Conservation (phyloP, 2,888 invertebrate genomes). For the Syritta pipiens region DNA sequence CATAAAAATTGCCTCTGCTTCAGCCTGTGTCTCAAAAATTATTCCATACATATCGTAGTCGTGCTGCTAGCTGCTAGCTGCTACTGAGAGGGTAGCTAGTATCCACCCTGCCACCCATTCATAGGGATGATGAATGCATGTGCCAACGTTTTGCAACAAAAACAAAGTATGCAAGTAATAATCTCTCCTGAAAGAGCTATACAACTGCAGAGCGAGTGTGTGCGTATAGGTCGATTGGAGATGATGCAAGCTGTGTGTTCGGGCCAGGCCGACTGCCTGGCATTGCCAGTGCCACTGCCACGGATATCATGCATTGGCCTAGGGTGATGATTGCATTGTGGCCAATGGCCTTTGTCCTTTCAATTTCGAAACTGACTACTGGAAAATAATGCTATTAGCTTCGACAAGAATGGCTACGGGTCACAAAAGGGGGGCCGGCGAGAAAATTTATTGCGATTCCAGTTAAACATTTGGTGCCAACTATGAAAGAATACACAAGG, state of each 20-base stretch:
- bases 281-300: conserved; percentile 32
- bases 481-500: conserved; percentile 46
- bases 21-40: conserved; percentile 45
- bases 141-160: conserved; percentile 67
- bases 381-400: conserved; percentile 64
- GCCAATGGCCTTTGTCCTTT: conserved; percentile 61
- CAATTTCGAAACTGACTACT: conserved; percentile 60
- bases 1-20: conserved; percentile 56
- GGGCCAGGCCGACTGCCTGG: neutral
- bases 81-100: neutral
- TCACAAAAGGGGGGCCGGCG: neutral
- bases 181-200: conserved; percentile 52
- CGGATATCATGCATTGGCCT: conserved; percentile 56
- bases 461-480: conserved; percentile 38
- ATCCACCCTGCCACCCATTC: neutral
- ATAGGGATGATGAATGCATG: conserved; percentile 59
- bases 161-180: conserved; percentile 64
- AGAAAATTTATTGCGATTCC: conserved; percentile 53
- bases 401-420: neutral
- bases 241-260: conserved; percentile 5
- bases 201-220: conserved; percentile 15
- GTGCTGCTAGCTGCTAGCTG: conserved; percentile 10
- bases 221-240: neutral
- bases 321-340: conserved; percentile 64
- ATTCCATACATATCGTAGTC: conserved; percentile 22